Evolutionary conservation across 2,113 vertebrate species (phyloP).

Genomic region (Cranoglanis bouderius): DNA sequence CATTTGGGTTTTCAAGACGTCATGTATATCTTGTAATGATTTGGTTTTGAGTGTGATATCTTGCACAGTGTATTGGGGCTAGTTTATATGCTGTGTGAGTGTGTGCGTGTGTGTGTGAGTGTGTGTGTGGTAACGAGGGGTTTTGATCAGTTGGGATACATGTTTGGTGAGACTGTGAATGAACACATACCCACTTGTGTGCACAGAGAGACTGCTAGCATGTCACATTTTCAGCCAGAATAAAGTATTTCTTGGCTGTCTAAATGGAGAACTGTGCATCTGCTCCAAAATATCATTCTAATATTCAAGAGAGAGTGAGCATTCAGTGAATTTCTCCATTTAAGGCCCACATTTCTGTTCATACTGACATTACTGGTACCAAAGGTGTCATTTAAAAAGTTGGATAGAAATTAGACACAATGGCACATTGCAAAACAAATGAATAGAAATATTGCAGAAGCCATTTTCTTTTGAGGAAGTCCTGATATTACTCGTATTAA

Average conservation of each 20-base stretch:
- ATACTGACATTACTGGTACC: not conserved
- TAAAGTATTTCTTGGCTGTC: slow-evolving; percentile 69
- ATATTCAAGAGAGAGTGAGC: slow-evolving; percentile 22
- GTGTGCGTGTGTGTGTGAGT: not conserved
- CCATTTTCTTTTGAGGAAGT: not conserved
- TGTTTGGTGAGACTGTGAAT: slow-evolving; percentile 25
- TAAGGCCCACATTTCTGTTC: not conserved
- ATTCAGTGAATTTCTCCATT: not conserved
- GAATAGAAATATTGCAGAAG: not conserved
- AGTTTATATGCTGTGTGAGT: not conserved
- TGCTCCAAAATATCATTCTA: slow-evolving; percentile 54
- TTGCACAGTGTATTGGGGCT: not conserved
- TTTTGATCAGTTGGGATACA: slow-evolving; percentile 15
- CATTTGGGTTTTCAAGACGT: not conserved
- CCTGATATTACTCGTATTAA: not conserved
- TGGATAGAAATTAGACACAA: not conserved
- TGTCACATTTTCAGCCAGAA: slow-evolving; percentile 62
- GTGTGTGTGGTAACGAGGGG: not conserved
- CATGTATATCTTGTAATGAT: not conserved
- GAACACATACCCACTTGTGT: slow-evolving; percentile 47
- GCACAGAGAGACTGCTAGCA: slow-evolving; percentile 17
- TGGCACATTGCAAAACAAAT: not conserved
- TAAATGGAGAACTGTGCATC: slow-evolving; percentile 55
- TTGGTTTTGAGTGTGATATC: not conserved
- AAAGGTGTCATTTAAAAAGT: not conserved